phyloP scores from a whole-genome alignment of 2,888 invertebrate species.

The Trimorus sp. region DNA sequence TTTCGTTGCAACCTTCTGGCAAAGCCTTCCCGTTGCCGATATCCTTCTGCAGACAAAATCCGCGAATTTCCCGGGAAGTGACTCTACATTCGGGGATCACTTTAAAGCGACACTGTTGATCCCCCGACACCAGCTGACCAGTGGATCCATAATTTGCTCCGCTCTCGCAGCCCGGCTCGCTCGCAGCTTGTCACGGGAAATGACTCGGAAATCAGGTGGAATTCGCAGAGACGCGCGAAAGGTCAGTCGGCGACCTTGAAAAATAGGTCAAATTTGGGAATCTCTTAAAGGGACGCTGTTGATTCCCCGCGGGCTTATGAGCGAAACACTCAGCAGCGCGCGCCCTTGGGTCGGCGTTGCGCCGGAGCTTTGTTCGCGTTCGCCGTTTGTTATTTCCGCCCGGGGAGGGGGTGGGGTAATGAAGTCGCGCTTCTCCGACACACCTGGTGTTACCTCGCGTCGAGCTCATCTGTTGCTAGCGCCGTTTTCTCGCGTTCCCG shows the following conservation, averaged over 20 bases:
- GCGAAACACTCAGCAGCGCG: constrained; percentile 30
- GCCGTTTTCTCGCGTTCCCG: too few relatives aligned
- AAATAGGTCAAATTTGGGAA: constrained; percentile 63
- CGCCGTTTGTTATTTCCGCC: constrained; percentile 35
- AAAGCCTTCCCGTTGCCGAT: too few relatives aligned
- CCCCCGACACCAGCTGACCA: not conserved
- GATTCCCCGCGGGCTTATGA: constrained; percentile 46
- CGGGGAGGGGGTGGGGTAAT: not conserved
- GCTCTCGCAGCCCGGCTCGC: not conserved
- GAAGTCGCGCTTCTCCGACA: too few relatives aligned
- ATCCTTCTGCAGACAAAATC: too few relatives aligned
- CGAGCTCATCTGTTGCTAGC: too few relatives aligned
- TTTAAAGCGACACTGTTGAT: constrained; percentile 54
- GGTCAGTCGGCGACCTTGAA: constrained; percentile 52
- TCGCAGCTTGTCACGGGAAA: constrained; percentile 26
- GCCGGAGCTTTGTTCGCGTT: constrained; percentile 31
- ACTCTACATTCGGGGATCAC: not conserved
- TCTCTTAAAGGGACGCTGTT: constrained; percentile 55
- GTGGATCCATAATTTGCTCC: constrained; percentile 21
- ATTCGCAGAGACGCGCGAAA: constrained; percentile 31
- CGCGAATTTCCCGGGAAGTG: too few relatives aligned
- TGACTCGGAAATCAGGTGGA: constrained; percentile 38
- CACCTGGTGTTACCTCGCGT: too few relatives aligned
- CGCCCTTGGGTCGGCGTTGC: constrained; percentile 19
- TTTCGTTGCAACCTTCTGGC: too few relatives aligned